Evolutionary conservation across 2,113 vertebrate genomes (phyloP), one percentile per base, ranked within the genome.

Genomic region (Oryzias javanicus): DNA sequence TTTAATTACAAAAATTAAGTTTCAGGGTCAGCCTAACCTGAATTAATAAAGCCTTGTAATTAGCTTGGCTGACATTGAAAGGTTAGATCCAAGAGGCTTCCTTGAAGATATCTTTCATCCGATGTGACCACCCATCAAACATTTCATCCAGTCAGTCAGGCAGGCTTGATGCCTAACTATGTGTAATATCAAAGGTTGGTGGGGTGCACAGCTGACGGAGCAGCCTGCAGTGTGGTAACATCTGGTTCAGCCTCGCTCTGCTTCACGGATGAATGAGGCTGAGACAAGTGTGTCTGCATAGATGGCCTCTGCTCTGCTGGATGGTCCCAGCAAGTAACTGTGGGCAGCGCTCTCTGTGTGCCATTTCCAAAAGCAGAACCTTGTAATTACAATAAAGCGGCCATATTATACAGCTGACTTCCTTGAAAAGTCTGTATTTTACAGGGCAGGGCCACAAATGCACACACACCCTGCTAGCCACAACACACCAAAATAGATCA

Each of bases 371-470:
- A 89, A 89, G 74, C 55, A 70, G 90, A 90, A 91, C 72, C 89
- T 91, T 92, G 87, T 92, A 92, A 92, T 92, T 92, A 92, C 88
- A 91, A 87, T 91, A 88, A 91, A 92, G 87, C 86, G 56, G 73
- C 86, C 87, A 85, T 86, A 86, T 90, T 92, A 91, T 91, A 91
- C 80, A 86, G 88, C 82, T 86, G 89, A 90, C 88, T 91, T 91
- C 88, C 91, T 89, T 86, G 62, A 88, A 89, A 83, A 86, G 84
- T 90, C 91, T 92, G 85, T 92, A 92, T 86, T 92, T 91, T 92
- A 90, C 85, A 86, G 89, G 91, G 91, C 90, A 81, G 90, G 91
- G 91, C 89, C 46, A 81, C 81, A 86, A 84, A 89, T 70, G 56
- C 75, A 77, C 83, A 85, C 85, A 88, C 89, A 90, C 91, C 86